Base-by-base conservation (phyloP, 2,113 vertebrate genomes). In the Sylvilagus bachmani region DNA sequence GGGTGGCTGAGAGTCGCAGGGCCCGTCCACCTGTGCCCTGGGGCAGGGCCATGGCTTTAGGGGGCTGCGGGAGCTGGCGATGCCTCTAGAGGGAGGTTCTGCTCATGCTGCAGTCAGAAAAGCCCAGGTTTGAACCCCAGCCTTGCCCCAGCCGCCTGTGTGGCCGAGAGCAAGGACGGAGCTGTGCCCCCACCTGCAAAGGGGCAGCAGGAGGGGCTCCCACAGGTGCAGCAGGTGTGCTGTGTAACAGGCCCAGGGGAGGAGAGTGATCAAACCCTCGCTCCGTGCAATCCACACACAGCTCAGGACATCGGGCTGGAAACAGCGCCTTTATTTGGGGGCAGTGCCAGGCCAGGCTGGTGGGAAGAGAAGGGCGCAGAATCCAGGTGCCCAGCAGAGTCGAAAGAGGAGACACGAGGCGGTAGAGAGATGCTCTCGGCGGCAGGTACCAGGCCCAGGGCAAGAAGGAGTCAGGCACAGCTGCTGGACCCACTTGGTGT, bases 251-350 rank as follows among this genome's bases (percentile, higher is more conserved):
- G 14, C 55, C 55, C 13, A 82, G 44, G 36, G 81, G 22, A 36
- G 6, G 53, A 49, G 38, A 79, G 19, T 12, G n/a, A 53, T 62
- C 3, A 2, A 10, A 22, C 49, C n/a, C 44, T 21, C 2, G 17
- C 31, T 49, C 83, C 82, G 66, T 17, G 58, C 27, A 11, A 10
- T 24, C 31, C 49, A 38, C 61, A 82, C 13, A n/a, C 33, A 81
- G n/a, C 38, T 71, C 49, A 74, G 70, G 58, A 95, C 90, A 74
- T 58, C 51, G 44, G 33, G 77, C n/a, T 79, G 66, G 83, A 86
- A 73, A 78, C 70, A 93, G 53, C 61, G 93, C 69, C 36, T 97
- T 97, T 97, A 97, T 97, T 97, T 70, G 73, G 53, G 49, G 58
- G 51, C 22, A 82, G 87, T 53, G 58, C 64, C 58, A 75, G 36